phyloP scores from a whole-genome alignment of 2,797 vertebrate species.

The Simalia tracyae region DNA sequence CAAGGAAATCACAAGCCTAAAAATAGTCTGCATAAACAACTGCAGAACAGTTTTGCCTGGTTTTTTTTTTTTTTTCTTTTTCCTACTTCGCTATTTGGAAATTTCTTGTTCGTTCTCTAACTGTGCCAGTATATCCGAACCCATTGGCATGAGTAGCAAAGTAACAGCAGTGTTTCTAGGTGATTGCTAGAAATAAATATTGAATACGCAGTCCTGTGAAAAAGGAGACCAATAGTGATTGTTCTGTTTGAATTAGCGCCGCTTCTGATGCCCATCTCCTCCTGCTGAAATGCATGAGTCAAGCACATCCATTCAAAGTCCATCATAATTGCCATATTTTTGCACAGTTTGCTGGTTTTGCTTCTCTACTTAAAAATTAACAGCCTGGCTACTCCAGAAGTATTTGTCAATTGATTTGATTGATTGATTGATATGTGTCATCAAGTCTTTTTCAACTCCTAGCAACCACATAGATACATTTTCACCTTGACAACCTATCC shows the following conservation, averaged over 20 bases:
- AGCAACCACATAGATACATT: neutral
- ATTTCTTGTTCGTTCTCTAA: constrained; percentile 61
- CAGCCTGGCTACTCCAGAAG: neutral
- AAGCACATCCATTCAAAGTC: constrained; percentile 7
- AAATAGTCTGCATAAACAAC: constrained; percentile 73
- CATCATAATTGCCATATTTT: neutral
- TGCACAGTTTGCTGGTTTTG: neutral
- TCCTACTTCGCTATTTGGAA: constrained; percentile 62
- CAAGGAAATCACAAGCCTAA: constrained; percentile 71
- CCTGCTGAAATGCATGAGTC: constrained; percentile 25
- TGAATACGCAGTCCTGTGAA: constrained; percentile 8
- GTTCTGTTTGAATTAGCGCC: neutral
- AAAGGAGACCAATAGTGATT: neutral
- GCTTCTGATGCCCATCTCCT: neutral
- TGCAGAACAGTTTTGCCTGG: constrained; percentile 64
- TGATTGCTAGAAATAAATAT: constrained; percentile 22
- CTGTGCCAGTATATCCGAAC: constrained; percentile 60
- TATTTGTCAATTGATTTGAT: neutral
- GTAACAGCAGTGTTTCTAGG: neutral
- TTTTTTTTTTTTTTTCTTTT: constrained; percentile 42
- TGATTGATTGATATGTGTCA: neutral
- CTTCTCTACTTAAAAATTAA: neutral
- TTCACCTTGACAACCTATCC: neutral
- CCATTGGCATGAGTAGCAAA: constrained; percentile 53
- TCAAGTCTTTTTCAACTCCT: neutral